Percentiles rank a stretch among this genome's conserved stretches.
phyloP scores from a whole-genome alignment of 2,797 vertebrate species.

The Intellagama lesueurii region DNA sequence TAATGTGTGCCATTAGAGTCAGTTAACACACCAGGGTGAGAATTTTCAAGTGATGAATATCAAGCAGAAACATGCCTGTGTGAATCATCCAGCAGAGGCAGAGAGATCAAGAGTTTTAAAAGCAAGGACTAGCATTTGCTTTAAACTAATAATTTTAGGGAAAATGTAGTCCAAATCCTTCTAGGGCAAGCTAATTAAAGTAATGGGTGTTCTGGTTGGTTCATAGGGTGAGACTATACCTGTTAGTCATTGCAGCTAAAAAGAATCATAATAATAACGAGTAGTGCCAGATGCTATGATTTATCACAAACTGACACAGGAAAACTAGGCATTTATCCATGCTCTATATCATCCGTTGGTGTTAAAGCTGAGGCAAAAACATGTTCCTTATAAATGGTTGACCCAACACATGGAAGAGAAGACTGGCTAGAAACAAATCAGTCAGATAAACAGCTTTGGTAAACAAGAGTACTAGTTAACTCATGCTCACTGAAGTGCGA shows the following conservation, averaged over 20 bases:
- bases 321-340: background rate
- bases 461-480: background rate
- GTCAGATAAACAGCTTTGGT: background rate
- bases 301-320: background rate
- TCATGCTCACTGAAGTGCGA: background rate
- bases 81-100: background rate
- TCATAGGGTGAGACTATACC: background rate
- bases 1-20: background rate
- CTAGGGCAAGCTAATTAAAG: background rate
- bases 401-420: background rate
- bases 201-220: background rate
- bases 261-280: background rate
- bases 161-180: background rate
- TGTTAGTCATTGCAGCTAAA: background rate
- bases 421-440: background rate
- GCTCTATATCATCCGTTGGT: background rate
- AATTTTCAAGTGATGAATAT: background rate
- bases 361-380: background rate
- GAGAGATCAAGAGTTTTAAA: too few species aligned
- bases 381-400: background rate
- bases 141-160: background rate
- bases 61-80: background rate
- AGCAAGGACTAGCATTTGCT: background rate
- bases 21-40: background rate
- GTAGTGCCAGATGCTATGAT: background rate